A percentile compares a stretch with the other conserved stretches of the same genome.
phyloP scores from a whole-genome alignment of 2,113 vertebrate genomes.

The Entelurus aequoreus region DNA sequence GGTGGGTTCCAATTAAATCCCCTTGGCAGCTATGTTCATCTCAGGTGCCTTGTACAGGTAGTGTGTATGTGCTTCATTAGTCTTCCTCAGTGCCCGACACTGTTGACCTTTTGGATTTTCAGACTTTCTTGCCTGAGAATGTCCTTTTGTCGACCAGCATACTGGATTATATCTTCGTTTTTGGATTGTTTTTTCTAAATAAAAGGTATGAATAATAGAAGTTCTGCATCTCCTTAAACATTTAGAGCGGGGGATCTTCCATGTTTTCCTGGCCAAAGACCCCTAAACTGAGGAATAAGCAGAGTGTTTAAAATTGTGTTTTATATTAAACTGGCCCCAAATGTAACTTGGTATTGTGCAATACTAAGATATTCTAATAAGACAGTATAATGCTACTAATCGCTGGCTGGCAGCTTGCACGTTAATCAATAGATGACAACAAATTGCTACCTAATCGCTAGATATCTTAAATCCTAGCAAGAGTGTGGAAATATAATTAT shows the following conservation, averaged over 20 bases:
- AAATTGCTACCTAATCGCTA: no score
- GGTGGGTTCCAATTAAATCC: slow-evolving; percentile 30
- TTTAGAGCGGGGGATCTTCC: background rate
- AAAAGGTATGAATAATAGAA: background rate
- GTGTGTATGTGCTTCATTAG: slow-evolving; percentile 26
- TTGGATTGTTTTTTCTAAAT: slow-evolving; percentile 28
- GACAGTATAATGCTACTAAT: no score
- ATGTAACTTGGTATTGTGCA: no score
- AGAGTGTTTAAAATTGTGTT: no score
- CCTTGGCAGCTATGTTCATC: slow-evolving; percentile 51
- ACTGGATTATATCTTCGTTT: slow-evolving; percentile 31
- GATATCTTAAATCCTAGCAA: no score
- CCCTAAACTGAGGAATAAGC: no score
- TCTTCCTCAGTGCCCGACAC: slow-evolving; percentile 32
- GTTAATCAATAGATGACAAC: no score
- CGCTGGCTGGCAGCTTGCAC: no score
- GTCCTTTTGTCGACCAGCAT: slow-evolving; percentile 51
- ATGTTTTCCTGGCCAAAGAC: no score
- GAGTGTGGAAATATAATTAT: no score
- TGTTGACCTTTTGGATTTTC: slow-evolving; percentile 37
- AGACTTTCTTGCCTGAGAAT: slow-evolving; percentile 35
- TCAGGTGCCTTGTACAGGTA: slow-evolving; percentile 48
- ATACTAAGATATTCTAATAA: no score
- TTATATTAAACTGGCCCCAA: no score
- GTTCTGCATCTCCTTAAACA: background rate